phyloP scores from a whole-genome alignment of 92 coral and sea anemone genomes.

The Plumapathes pennacea region DNA sequence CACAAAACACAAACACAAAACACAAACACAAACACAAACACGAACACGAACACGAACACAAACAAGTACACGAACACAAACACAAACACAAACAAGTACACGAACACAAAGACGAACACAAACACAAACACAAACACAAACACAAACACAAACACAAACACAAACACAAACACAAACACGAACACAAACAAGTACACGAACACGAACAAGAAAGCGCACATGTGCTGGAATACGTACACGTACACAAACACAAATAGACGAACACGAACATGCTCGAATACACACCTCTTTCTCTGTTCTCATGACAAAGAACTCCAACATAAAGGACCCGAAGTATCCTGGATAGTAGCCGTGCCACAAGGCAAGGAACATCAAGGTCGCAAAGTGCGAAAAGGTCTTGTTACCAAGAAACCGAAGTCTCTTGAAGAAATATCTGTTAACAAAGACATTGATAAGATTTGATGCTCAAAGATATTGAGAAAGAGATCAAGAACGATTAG shows the following conservation, averaged over 20 bases:
- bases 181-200: background rate
- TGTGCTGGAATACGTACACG: background rate
- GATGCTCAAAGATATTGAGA: too few species aligned
- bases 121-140: too few species aligned
- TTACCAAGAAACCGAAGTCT: slow-evolving; percentile 95
- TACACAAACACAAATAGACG: background rate
- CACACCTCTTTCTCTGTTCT: slow-evolving; percentile 82
- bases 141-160: too few species aligned
- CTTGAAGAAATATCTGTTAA: slow-evolving; percentile 86
- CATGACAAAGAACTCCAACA: slow-evolving; percentile 71
- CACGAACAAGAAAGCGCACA: background rate
- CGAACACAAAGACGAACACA: too few species aligned
- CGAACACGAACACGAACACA: too few species aligned
- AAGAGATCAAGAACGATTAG: too few species aligned
- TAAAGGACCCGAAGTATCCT: slow-evolving; percentile 79
- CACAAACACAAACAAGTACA: too few species aligned
- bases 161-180: too few species aligned
- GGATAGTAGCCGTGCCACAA: slow-evolving; percentile 86
- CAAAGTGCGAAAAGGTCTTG: slow-evolving; percentile 85
- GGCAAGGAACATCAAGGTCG: slow-evolving; percentile 85
- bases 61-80: too few species aligned
- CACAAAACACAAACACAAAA: too few species aligned
- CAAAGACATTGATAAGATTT: background rate
- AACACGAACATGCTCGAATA: too few species aligned
- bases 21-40: too few species aligned